Base-by-base conservation (phyloP, 2,113 vertebrate genomes). In the Cromileptes altivelis region DNA sequence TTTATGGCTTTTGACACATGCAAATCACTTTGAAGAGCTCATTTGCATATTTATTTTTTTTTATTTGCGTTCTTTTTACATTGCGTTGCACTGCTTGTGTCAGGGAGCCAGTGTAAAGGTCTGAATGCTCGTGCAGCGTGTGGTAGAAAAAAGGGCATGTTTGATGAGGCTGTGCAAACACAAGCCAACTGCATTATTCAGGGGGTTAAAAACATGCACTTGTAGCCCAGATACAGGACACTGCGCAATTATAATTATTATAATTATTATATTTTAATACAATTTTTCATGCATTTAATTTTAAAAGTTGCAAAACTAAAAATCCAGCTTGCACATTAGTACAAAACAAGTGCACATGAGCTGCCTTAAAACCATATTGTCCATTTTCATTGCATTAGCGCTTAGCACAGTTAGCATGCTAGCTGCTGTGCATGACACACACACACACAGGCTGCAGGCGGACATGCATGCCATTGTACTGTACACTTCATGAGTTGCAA, bases 401-500 rank as follows among this genome's bases (percentile, higher is more conserved):
- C 30, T 78, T 87, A 92, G 87, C 87, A 78, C 52, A 3, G 85
- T 79, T 94, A 93, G 92, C 91, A 91, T 87, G 89, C 65, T 93
- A 91, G 89, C 91, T 60, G 79, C 85, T 72, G 87, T 15, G 57
- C 85, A 64, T 18, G 58, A 23, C 47, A 57, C 0, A 56, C 64
- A 67, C 61, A 40, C 65, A 21, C 45, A 73, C 58, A 7, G 40
- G 84, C 79, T 70, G 69, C 82, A 78, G 73, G 67, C 85, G 30
- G 64, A 56, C 84, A 67, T 67, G 80, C 81, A 60, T 80, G 90
- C 89, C 91, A 74, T 30, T 70, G 80, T 82, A 91, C 84, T 90
- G 87, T 88, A 93, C 92, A 91, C 90, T 88, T 85, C 88, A 80
- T 14, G 87, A 94, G 91, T 91, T 92, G 89, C 73, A 89, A 88